Conservation (phyloP, 2,113 vertebrate species). For the Echinops telfairi region DNA sequence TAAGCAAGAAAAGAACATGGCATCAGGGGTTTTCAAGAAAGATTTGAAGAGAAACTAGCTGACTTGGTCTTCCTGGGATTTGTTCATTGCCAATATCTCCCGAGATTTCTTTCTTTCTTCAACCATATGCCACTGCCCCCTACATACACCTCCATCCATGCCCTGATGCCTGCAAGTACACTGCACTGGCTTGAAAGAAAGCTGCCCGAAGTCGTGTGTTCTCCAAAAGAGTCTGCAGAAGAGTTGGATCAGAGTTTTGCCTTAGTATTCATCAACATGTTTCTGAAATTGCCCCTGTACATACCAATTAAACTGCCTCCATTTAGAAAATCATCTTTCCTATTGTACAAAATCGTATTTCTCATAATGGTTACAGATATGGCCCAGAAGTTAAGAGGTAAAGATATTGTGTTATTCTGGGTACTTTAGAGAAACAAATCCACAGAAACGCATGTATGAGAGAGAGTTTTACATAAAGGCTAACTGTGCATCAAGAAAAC, state of each 20-base stretch:
- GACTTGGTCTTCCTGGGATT: background rate
- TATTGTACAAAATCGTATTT: constrained; percentile 51
- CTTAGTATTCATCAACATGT: constrained; percentile 83
- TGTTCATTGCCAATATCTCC: background rate
- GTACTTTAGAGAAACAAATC: too few relatives aligned
- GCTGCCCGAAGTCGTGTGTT: background rate
- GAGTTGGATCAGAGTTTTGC: constrained; percentile 79
- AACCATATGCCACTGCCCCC: background rate
- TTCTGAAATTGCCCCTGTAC: constrained; percentile 85
- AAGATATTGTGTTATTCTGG: too few relatives aligned
- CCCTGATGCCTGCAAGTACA: too few relatives aligned
- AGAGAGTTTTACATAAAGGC: too few relatives aligned
- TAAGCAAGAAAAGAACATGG: background rate
- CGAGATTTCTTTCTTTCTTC: background rate
- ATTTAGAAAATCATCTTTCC: constrained; percentile 79
- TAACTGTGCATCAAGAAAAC: too few relatives aligned
- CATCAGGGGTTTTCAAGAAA: background rate
- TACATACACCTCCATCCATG: background rate
- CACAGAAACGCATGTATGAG: too few relatives aligned
- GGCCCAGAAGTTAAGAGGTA: too few relatives aligned
- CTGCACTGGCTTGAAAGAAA: too few relatives aligned
- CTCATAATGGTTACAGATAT: background rate
- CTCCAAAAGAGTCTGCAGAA: constrained; percentile 73
- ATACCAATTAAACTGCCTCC: constrained; percentile 67
- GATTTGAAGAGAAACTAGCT: background rate